Base-by-base conservation (phyloP, 2,797 vertebrate genomes). In the Morelia viridis region DNA sequence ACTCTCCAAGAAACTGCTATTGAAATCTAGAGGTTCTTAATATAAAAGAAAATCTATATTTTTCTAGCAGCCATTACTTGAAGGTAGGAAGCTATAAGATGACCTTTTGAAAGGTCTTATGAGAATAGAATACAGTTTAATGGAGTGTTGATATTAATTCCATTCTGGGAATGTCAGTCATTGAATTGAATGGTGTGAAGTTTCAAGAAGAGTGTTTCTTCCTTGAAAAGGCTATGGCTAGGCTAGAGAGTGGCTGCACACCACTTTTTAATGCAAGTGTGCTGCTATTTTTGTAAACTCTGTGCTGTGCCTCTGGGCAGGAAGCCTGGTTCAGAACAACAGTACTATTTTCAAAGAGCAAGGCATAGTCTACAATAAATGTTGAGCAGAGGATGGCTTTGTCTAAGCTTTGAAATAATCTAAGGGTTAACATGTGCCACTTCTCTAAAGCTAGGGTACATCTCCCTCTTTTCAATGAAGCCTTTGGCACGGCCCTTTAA, bases 61-160 rank as follows among this genome's bases (percentile, higher is more conserved):
- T 35, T 68, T 86, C 41, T 46, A 46, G 19, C 28, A 92, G 53
- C 56, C 64, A 50, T n/a, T 50, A 31, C 17, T 84, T 85, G 17
- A 58, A 41, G 58, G 61, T 85, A 53, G 76, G 53, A 76, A 86
- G 62, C 60, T 92, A n/a, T 35, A 71, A 88, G 28, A 24, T 92
- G 91, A 90, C 91, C 84, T 90, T 89, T 90, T 71, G 57, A 86
- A 90, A 86, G 56, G 83, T 76, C 53, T 92, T 89, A 85, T 89
- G 88, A 92, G 31, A 89, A 65, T 65, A 80, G 24, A 84, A 84
- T 84, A 61, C 8, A 89, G 31, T 92, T 84, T 65, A 92, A 65
- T 92, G 87, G 87, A 92, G 22, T 24, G 10, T 90, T 84, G 88
- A 46, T 57, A 87, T 76, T 90, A 86, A n/a, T 76, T 57, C 83